Base-by-base conservation (phyloP, 2,113 vertebrate species). In the Erythrolamprus reginae region DNA sequence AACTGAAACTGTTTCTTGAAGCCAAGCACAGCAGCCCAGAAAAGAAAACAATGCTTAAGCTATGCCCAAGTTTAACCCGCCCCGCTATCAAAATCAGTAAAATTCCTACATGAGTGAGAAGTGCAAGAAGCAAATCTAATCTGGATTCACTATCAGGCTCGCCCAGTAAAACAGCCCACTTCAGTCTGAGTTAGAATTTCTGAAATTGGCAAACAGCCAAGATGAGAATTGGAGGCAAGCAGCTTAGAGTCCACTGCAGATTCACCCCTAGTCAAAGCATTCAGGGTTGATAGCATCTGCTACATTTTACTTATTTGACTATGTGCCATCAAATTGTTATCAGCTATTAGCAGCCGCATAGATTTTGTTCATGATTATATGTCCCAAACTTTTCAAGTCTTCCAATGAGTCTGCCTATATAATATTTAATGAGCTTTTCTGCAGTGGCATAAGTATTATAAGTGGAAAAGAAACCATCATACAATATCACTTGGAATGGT, bases 251-350 rank as follows among this genome's bases (percentile, higher is more conserved):
- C 3, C 9, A 4, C 26, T 61, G 58, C 58, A 61, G 58, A 61
- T 28, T n/a, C 28, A 28, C 3, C 58, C 58, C 58, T 93, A 26
- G 28, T 51, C 77, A 52, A 26, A 4, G 91, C 92, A 89, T 0
- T 23, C 83, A 26, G 92, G 61, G 1, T 24, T 70, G 89, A 84
- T 15, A 2, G 1, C 82, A 93, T 86, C 50, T 92, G 42, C 12
- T 21, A 58, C 88, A 55, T 89, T n/a, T 92, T 93, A 65, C 42
- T 89, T 93, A 21, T 92, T 82, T 89, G 17, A 28, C 28, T 61
- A 61, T 61, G 10, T 65, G 58, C 58, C 58, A 65, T 65, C 28
- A 65, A 65, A n/a, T 65, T n/a, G 28, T 65, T 65, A 5, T n/a
- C 10, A 13, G 33, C 61, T n/a, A 4, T 65, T 15, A n/a, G 61